phyloP scores from a whole-genome alignment of 2,888 invertebrate species.

The Hoplodrina ambigua region DNA sequence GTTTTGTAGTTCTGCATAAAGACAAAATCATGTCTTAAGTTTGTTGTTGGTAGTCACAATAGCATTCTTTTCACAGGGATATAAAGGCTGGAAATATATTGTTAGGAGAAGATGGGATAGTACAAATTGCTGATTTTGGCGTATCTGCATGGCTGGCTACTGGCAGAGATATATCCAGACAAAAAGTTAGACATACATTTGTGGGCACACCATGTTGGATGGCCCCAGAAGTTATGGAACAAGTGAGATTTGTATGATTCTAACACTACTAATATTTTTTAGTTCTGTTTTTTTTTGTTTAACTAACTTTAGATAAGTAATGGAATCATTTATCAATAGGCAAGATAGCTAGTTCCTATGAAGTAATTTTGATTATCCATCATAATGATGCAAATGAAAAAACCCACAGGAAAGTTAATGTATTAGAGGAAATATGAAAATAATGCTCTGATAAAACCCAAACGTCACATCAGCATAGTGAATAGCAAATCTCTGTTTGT shows the following conservation, averaged over 20 bases:
- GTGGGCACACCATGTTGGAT: conserved; percentile 99
- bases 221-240: conserved; percentile 99
- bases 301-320: conserved; percentile 27
- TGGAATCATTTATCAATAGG: background rate
- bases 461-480: conserved; percentile 9
- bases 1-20: background rate
- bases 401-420: background rate
- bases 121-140: conserved; percentile 99
- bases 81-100: conserved; percentile 99
- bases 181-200: conserved; percentile 99
- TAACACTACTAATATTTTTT: conserved; percentile 44
- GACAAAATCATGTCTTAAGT: background rate
- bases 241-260: conserved; percentile 89
- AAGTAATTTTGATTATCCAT: background rate
- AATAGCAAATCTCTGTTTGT: conserved; percentile 24
- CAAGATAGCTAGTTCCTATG: background rate
- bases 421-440: conserved; percentile 1
- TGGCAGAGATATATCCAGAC: conserved; percentile 97
- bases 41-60: conserved; percentile 15
- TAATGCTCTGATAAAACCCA: conserved; percentile 16
- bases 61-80: conserved; percentile 91
- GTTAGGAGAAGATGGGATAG: conserved; percentile 98
- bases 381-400: background rate
- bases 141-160: conserved; percentile 99
- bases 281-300: conserved; percentile 13